A percentile compares a stretch with the other conserved stretches of the same genome.
Conservation (phyloP, 2,888 invertebrate species). For the Trypoxylon attenuatum region DNA sequence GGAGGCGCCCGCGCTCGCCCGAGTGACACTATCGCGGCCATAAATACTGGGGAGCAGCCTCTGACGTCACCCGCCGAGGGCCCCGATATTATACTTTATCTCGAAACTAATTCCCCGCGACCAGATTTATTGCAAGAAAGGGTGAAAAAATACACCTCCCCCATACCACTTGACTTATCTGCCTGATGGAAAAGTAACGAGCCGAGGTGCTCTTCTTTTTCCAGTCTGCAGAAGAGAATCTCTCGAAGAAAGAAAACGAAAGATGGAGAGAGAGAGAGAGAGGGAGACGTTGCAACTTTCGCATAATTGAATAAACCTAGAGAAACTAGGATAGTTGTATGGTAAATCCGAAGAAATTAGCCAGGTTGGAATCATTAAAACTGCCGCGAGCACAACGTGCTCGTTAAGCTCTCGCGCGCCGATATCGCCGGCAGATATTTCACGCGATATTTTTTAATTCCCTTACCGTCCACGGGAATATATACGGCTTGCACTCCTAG, state of each 20-base stretch:
- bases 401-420: neutral
- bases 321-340: neutral
- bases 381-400: neutral
- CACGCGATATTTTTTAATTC: constrained; percentile 20
- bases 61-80: constrained; percentile 73
- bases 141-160: constrained; percentile 66
- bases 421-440: constrained; percentile 3
- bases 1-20: constrained; percentile 63
- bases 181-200: constrained; percentile 68
- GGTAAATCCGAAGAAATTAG: constrained; percentile 2
- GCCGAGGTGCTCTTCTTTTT: neutral
- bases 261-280: too few species aligned
- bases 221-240: neutral
- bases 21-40: constrained; percentile 74
- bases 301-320: neutral
- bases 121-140: constrained; percentile 74
- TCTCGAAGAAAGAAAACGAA: neutral
- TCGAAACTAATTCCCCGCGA: constrained; percentile 75
- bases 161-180: constrained; percentile 62
- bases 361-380: neutral
- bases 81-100: constrained; percentile 75
- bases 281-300: neutral
- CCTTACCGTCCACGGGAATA: constrained; percentile 18
- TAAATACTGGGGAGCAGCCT: constrained; percentile 72
- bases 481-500: constrained; percentile 30